Evolutionary conservation across 2,797 vertebrate genomes (phyloP).

Genomic region (Microctenopoma steveboyesi): DNA sequence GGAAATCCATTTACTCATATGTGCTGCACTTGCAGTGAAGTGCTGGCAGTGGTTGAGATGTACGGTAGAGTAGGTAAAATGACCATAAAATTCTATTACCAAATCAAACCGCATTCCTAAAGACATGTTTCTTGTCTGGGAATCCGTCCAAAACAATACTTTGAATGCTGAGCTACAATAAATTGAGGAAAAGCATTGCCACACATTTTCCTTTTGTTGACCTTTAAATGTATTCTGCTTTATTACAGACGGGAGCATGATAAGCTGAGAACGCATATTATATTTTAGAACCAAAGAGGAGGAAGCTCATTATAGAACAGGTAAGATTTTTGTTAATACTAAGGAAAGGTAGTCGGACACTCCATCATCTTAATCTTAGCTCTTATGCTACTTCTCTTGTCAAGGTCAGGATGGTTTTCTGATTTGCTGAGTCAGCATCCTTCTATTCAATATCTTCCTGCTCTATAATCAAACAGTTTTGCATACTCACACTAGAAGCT

Average conservation of each 20-base stretch:
- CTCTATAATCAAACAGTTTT: slow-evolving; percentile 39
- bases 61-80: slow-evolving; percentile 64
- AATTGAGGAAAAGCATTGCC: slow-evolving; percentile 58
- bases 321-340: slow-evolving; percentile 6
- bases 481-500: slow-evolving; percentile 40
- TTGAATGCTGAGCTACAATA: slow-evolving; percentile 63
- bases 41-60: slow-evolving; percentile 58
- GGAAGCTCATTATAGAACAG: neutral
- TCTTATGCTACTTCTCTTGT: slow-evolving; percentile 10
- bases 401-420: slow-evolving; percentile 35
- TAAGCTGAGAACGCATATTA: slow-evolving; percentile 21
- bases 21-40: slow-evolving; percentile 42
- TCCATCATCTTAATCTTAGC: slow-evolving; percentile 19
- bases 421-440: slow-evolving; percentile 50
- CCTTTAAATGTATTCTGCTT: slow-evolving; percentile 58
- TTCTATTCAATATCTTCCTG: slow-evolving; percentile 20
- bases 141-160: slow-evolving; percentile 77
- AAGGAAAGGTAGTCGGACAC: slow-evolving; percentile 19
- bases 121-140: slow-evolving; percentile 74
- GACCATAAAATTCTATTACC: slow-evolving; percentile 74
- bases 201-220: slow-evolving; percentile 67
- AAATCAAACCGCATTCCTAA: slow-evolving; percentile 74
- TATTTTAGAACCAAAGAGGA: slow-evolving; percentile 27
- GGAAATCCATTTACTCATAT: slow-evolving; percentile 53
- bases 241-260: slow-evolving; percentile 24